Evolutionary conservation across 2,113 vertebrate species (phyloP).

Genomic region (Alaudala cheleensis): DNA sequence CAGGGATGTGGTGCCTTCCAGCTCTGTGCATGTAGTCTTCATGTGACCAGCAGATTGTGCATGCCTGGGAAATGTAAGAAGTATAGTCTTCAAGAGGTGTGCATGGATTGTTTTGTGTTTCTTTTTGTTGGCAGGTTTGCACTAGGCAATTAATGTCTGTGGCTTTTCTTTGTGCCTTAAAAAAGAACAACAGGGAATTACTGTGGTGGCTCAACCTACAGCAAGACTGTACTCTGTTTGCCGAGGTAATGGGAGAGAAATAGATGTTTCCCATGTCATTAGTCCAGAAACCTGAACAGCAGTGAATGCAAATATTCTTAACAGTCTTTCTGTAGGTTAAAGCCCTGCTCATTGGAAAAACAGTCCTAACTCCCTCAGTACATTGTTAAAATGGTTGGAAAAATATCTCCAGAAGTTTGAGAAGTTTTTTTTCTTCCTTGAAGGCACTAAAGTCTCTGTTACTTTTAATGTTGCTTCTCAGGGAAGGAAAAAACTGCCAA

Average conservation of each 20-base stretch:
- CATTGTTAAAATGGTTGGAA: background rate
- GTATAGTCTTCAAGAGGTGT: background rate
- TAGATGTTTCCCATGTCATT: background rate
- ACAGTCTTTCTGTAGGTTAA: background rate
- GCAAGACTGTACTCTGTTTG: background rate
- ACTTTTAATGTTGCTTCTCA: background rate
- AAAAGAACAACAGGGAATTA: background rate
- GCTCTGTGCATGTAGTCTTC: background rate
- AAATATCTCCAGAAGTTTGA: background rate
- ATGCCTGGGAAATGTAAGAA: background rate
- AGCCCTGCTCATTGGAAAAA: background rate
- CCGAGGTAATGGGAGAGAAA: background rate
- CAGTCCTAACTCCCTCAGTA: background rate
- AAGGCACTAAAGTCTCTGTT: background rate
- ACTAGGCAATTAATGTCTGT: background rate
- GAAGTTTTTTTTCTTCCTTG: background rate
- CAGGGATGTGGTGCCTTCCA: background rate
- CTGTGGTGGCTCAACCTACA: background rate
- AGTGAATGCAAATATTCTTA: background rate
- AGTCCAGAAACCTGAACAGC: constrained; percentile 1
- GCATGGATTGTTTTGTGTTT: background rate
- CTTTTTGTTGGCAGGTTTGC: background rate
- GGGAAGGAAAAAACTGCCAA: background rate
- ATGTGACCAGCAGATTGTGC: background rate
- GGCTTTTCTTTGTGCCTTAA: background rate